Evolutionary conservation across 2,797 vertebrate species (phyloP).

Genomic region (Tangara arthus): DNA sequence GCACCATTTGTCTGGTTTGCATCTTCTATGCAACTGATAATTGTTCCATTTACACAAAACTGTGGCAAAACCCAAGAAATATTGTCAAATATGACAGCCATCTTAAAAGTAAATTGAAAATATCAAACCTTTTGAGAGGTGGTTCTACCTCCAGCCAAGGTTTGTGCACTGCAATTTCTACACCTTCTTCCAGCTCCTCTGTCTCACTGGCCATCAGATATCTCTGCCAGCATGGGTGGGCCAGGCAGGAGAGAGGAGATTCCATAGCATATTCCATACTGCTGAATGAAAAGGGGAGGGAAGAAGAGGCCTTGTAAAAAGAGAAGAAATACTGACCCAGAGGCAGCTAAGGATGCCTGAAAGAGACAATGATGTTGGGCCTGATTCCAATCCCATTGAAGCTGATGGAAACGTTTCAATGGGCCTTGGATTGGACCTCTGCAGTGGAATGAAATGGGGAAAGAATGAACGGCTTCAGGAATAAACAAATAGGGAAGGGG

Average conservation of each 20-base stretch:
- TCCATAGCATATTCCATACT: background rate
- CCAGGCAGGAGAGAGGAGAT: background rate
- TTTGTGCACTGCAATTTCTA: fast-evolving
- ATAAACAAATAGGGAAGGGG: background rate
- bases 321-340: background rate
- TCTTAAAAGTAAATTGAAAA: background rate
- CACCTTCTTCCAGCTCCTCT: background rate
- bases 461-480: background rate
- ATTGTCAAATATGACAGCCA: background rate
- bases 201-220: fast-evolving
- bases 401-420: background rate
- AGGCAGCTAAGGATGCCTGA: background rate
- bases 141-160: background rate
- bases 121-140: background rate
- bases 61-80: background rate
- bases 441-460: background rate
- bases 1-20: background rate
- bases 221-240: background rate
- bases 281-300: background rate
- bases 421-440: background rate
- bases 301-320: background rate
- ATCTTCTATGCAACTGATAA: background rate
- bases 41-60: background rate
- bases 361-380: background rate
- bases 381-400: slow-evolving; percentile 23